A percentile compares a stretch with the other conserved stretches of the same genome.
These are phyloP conservation scores for Pachyseris speciosa DNA, from an alignment of 64 coral and sea anemone species.

Conservation along the genomic window DNA sequence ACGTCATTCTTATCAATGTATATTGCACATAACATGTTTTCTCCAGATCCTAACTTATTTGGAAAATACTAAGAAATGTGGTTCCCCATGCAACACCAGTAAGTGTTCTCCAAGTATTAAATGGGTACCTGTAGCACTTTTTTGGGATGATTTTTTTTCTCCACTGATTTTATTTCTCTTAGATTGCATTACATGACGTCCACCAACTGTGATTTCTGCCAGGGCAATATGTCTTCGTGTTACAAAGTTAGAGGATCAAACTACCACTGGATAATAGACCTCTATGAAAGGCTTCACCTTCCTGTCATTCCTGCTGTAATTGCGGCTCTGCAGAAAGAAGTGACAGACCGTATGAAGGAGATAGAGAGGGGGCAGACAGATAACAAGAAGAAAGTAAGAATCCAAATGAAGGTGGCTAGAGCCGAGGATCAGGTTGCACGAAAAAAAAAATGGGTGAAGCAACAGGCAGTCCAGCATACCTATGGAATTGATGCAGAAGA, in stretches of 20 bases:
- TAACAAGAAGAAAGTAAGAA: background rate
- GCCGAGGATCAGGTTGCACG: constrained; percentile 44
- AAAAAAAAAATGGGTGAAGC: constrained; percentile 62
- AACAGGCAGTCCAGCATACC: constrained; percentile 38
- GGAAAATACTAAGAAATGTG: too few species aligned
- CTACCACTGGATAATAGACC: constrained; percentile 60
- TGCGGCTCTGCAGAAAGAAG: constrained; percentile 14
- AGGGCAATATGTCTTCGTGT: constrained; percentile 28
- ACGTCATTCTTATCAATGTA: too few species aligned
- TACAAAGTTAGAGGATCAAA: background rate
- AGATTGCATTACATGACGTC: constrained; percentile 29
- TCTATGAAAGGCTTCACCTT: constrained; percentile 48
- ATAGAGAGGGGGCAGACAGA: constrained; percentile 18
- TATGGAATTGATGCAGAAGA: background rate
- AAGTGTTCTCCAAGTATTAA: background rate
- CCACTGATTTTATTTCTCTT: background rate
- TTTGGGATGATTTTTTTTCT: background rate
- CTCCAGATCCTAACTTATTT: too few species aligned
- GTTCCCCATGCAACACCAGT: too few species aligned
- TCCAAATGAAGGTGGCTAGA: constrained; percentile 29
- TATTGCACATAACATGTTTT: too few species aligned
- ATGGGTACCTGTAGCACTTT: background rate
- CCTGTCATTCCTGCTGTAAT: constrained; percentile 46
- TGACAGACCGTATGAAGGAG: too few species aligned
- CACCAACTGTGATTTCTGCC: background rate